A percentile compares a stretch with the other conserved stretches of the same genome.
phyloP scores from a whole-genome alignment of 1,140 invertebrate genomes.

The Hyposmocoma kahamanoa region DNA sequence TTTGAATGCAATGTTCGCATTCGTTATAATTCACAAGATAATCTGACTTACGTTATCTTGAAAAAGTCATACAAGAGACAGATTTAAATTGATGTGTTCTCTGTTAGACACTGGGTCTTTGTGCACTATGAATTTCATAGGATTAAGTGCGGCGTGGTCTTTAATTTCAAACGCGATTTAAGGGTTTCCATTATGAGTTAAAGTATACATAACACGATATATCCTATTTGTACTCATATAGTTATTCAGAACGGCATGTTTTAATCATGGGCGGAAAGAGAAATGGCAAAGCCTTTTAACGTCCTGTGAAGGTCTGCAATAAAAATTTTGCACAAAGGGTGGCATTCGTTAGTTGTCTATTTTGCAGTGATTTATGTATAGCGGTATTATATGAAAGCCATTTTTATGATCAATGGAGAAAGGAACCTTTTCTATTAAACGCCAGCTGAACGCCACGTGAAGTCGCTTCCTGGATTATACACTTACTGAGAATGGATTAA shows the following conservation, averaged over 20 bases:
- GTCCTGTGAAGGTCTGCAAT: too few species aligned
- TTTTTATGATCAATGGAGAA: conserved; percentile 16
- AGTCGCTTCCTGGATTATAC: conserved; percentile 45
- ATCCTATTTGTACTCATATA: background rate
- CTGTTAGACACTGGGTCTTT: conserved; percentile 58
- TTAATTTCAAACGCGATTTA: conserved; percentile 34
- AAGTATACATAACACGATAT: background rate
- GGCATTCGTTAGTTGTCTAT: background rate
- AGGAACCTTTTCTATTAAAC: conserved; percentile 17
- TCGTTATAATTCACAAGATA: too few species aligned
- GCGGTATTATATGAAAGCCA: conserved; percentile 19
- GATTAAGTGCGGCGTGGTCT: conserved; percentile 38
- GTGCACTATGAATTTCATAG: conserved; percentile 43
- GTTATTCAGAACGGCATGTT: background rate
- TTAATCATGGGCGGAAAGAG: too few species aligned
- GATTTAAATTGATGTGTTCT: too few species aligned
- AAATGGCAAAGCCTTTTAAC: too few species aligned
- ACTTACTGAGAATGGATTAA: conserved; percentile 42
- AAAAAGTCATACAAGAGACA: too few species aligned
- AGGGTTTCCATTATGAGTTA: conserved; percentile 20
- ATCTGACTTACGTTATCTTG: too few species aligned
- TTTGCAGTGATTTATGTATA: background rate
- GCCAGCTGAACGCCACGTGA: conserved; percentile 17
- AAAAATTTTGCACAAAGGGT: too few species aligned
- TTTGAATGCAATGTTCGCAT: too few species aligned